Base-by-base conservation (phyloP, 2,113 vertebrate genomes). In the Callorhinus ursinus region DNA sequence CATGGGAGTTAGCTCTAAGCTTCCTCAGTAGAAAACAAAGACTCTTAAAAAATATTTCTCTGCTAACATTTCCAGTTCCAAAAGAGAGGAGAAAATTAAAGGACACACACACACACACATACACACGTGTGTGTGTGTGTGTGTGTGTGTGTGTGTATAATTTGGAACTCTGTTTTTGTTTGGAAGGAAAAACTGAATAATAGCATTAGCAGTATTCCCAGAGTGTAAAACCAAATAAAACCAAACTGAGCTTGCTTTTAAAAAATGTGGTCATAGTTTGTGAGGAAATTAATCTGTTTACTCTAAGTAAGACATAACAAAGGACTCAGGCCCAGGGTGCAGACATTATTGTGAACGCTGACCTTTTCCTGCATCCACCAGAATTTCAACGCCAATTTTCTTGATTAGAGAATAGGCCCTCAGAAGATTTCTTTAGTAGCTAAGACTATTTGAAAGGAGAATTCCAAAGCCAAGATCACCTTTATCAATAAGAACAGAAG, bases 31-130 rank as follows among this genome's bases (percentile, higher is more conserved):
- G 77, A 77, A 97, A 90, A 89, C 83, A 67, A 15, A 1, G 65
- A 76, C 31, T 92, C 87, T 83, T 80, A 55, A 82, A 92, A 90
- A 93, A 72, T 15, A n/a, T 18, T 96, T 63, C 36, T 63, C 71
- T 46, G 71, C 7, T 59, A 94, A 95, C 55, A 96, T 69, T 90
- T 76, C 36, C 55, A 90, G 28, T 74, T 96, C 82, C 49, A 59
- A 81, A 90, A 87, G 36, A 28, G 4, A 67, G 63, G 31, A 82
- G 42, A 81, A 11, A 88, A 55, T 69, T 16, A 36, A 90, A 39
- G 14, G 14, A 28, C 65, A 33, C 4, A 69, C 10, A 49, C 9
- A 46, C 21, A 28, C 11, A 26, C 5, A 36, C 46, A 67, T 5
- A 51, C 28, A n/a, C 65, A 7, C 22, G 5, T 46, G 46, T 46